Evolutionary conservation across 2,113 vertebrate species (phyloP).

Genomic region (Excalfactoria chinensis): DNA sequence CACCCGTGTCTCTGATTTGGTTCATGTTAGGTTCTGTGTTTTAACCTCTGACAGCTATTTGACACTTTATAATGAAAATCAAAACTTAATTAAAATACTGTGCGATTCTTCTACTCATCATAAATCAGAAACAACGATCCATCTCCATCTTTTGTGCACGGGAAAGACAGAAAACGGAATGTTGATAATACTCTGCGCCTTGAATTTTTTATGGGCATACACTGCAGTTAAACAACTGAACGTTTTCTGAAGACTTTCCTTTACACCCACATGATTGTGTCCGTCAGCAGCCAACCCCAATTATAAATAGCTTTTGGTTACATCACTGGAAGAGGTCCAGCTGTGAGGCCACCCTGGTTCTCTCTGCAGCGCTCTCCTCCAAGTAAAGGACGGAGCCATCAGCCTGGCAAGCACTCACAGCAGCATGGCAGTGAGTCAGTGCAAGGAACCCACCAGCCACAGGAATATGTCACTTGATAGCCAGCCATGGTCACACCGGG

Average conservation of each 20-base stretch:
- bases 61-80: slow-evolving; percentile 11
- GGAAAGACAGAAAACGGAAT: neutral
- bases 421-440: neutral
- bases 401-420: neutral
- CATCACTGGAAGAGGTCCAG: neutral
- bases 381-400: neutral
- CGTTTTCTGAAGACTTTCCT: neutral
- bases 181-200: neutral
- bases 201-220: neutral
- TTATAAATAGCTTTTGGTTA: slow-evolving; percentile 2
- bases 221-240: neutral
- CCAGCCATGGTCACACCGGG: neutral
- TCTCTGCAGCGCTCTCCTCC: neutral
- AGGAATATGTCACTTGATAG: neutral
- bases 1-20: neutral
- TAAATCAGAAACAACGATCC: neutral
- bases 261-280: neutral
- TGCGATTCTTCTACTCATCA: neutral
- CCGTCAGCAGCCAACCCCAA: neutral
- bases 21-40: slow-evolving; percentile 6
- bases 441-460: neutral
- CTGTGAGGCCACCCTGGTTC: neutral
- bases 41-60: slow-evolving; percentile 1
- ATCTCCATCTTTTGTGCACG: neutral
- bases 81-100: neutral